Conservation (phyloP, 2,113 vertebrate species). For the Megalops atlanticus region DNA sequence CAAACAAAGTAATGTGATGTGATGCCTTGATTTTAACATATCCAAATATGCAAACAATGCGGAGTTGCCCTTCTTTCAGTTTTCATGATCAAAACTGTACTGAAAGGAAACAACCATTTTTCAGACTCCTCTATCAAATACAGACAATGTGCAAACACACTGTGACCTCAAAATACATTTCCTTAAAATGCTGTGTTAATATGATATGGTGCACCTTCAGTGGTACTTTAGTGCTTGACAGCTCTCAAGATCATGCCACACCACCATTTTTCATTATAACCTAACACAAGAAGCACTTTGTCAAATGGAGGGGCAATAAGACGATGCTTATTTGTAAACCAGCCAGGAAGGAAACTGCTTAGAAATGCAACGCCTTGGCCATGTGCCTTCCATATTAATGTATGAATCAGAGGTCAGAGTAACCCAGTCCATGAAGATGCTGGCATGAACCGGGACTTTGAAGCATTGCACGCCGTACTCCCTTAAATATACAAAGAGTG, state of each 20-base stretch:
- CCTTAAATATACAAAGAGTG: constrained; percentile 46
- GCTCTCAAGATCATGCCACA: not conserved
- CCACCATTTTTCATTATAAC: constrained; percentile 1
- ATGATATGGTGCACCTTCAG: not conserved
- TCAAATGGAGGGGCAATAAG: not conserved
- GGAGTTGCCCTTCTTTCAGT: not conserved
- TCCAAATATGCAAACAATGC: not conserved
- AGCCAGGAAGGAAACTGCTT: not conserved
- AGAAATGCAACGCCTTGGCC: constrained; percentile 32
- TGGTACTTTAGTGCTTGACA: not conserved
- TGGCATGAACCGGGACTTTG: constrained; percentile 32
- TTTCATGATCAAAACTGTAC: not conserved
- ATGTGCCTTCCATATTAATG: constrained; percentile 43
- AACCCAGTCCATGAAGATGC: constrained; percentile 40
- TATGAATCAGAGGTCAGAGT: constrained; percentile 30
- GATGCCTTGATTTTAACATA: not conserved
- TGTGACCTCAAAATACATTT: constrained; percentile 1
- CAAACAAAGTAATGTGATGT: not conserved
- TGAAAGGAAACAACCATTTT: constrained; percentile 4
- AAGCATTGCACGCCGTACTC: constrained; percentile 10
- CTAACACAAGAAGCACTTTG: not conserved
- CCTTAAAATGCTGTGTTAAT: not conserved
- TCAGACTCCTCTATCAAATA: not conserved
- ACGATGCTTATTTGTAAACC: not conserved
- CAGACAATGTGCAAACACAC: not conserved